These are phyloP conservation scores for Agonopterix arenella DNA, from an alignment of 2,888 invertebrate genomes.

Conservation along the genomic window DNA sequence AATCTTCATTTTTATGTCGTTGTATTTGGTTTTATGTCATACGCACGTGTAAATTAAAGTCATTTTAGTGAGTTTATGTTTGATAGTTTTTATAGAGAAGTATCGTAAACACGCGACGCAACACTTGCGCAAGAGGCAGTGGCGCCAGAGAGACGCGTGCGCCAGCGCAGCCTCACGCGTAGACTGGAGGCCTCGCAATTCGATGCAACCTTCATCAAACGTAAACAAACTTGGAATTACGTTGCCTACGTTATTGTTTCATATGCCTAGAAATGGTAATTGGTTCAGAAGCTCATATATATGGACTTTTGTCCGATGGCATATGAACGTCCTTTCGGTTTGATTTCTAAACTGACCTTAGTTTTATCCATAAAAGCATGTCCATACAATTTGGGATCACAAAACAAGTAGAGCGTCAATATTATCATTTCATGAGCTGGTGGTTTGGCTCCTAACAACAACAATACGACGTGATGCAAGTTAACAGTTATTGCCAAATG, in stretches of 20 bases:
- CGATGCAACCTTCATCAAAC: constrained; percentile 70
- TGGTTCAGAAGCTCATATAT: no score
- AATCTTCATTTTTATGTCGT: constrained; percentile 57
- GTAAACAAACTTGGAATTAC: constrained; percentile 65
- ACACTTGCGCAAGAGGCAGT: constrained; percentile 59
- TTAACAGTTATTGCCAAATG: constrained; percentile 64
- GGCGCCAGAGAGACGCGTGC: constrained; percentile 75
- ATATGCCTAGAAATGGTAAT: constrained; percentile 12
- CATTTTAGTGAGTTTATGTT: constrained; percentile 45
- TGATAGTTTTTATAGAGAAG: constrained; percentile 44
- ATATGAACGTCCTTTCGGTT: no score
- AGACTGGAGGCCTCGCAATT: constrained; percentile 73
- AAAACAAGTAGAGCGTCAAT: no score
- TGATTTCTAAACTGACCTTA: no score
- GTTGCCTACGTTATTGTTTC: constrained; percentile 35
- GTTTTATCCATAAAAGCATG: no score
- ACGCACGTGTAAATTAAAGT: constrained; percentile 34
- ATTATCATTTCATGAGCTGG: no score
- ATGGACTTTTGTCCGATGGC: no score
- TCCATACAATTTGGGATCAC: no score
- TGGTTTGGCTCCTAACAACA: neutral
- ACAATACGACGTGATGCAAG: constrained; percentile 31
- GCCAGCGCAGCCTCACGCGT: constrained; percentile 69
- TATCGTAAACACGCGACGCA: constrained; percentile 46
- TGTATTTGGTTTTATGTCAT: constrained; percentile 28